These are phyloP conservation scores for Clarias batrachus DNA, from an alignment of 2,113 vertebrate genomes.

Conservation along the genomic window DNA sequence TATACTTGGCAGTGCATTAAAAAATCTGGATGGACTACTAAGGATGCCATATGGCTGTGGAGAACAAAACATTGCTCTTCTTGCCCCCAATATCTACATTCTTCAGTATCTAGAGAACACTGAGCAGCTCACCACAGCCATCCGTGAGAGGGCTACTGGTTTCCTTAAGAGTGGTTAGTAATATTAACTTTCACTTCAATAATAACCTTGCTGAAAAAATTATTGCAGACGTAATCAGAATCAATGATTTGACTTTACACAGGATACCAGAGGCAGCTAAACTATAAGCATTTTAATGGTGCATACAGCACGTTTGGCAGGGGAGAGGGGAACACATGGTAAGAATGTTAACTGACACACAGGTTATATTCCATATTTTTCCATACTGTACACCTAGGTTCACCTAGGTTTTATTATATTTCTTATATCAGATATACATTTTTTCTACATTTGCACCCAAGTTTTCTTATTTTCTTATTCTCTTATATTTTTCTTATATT, in stretches of 20 bases:
- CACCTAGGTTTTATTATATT: too few species aligned
- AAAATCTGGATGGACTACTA: conserved; percentile 73
- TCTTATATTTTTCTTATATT: too few species aligned
- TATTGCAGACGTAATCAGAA: neutral
- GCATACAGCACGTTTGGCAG: conserved; percentile 85
- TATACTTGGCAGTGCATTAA: conserved; percentile 73
- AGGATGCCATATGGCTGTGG: conserved; percentile 79
- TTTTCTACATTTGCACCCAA: too few species aligned
- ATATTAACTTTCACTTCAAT: too few species aligned
- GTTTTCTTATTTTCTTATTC: too few species aligned
- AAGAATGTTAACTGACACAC: conserved; percentile 52
- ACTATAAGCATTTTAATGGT: conserved; percentile 76
- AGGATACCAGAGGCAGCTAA: conserved; percentile 87
- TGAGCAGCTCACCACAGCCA: conserved; percentile 53
- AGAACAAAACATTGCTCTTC: conserved; percentile 81
- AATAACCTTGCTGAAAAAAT: neutral
- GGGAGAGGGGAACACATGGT: conserved; percentile 83
- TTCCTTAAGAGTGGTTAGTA: conserved; percentile 53
- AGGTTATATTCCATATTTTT: too few species aligned
- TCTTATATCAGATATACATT: too few species aligned
- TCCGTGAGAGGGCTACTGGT: conserved; percentile 42
- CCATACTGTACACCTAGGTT: too few species aligned
- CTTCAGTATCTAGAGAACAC: conserved; percentile 75
- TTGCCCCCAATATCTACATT: conserved; percentile 79
- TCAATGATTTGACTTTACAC: neutral